These are phyloP conservation scores for Euura saliciscinereae DNA, from an alignment of 1,140 invertebrate species.

Conservation along the genomic window DNA sequence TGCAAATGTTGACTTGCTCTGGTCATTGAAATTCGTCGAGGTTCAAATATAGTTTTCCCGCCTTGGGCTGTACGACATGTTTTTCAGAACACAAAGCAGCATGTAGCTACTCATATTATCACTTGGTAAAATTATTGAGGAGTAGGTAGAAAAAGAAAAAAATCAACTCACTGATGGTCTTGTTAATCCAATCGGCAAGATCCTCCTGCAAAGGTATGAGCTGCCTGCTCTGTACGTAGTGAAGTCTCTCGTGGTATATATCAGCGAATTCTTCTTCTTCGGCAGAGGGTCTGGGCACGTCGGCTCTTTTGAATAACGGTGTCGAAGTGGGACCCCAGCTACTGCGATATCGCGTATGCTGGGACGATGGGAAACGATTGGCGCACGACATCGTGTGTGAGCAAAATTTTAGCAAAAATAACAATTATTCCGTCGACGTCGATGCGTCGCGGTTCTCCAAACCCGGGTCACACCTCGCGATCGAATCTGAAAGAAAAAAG, in stretches of 20 bases:
- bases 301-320: slow-evolving; percentile 62
- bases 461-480: background rate
- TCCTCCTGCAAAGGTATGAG: slow-evolving; percentile 84
- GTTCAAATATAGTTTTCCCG: too few species aligned
- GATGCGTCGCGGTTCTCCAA: background rate
- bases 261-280: slow-evolving; percentile 74
- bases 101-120: too few species aligned
- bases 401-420: background rate
- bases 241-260: slow-evolving; percentile 76
- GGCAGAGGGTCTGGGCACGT: slow-evolving; percentile 64
- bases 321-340: slow-evolving; percentile 70
- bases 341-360: slow-evolving; percentile 65
- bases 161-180: slow-evolving; percentile 73
- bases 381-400: slow-evolving; percentile 60
- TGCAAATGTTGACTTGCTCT: too few species aligned
- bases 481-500: background rate
- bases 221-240: slow-evolving; percentile 77
- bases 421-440: background rate
- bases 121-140: background rate
- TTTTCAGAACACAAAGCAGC: too few species aligned
- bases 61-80: too few species aligned
- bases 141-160: background rate
- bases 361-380: slow-evolving; percentile 66
- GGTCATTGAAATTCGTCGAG: too few species aligned
- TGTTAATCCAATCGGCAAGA: slow-evolving; percentile 87